Percentiles rank a stretch among this genome's conserved stretches.
Evolutionary conservation across 2,797 vertebrate species (phyloP).

Genomic region (Catostomus latipinnis): DNA sequence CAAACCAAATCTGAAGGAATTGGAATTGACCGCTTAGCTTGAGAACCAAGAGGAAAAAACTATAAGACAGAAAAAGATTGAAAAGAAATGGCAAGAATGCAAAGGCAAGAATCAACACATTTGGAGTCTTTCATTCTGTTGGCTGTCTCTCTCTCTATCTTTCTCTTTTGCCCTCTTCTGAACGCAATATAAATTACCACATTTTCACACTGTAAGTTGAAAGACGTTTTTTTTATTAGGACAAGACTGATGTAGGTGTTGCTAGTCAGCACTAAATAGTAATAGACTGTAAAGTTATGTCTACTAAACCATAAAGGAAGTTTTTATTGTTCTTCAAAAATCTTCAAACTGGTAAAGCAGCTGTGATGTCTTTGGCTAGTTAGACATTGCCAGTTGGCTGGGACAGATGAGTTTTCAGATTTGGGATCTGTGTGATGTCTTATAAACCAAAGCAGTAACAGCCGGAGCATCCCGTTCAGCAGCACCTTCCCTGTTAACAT

Average conservation of each 20-base stretch:
- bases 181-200: constrained; percentile 41
- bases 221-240: constrained; percentile 30
- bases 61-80: constrained; percentile 72
- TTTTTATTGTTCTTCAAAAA: constrained; percentile 6
- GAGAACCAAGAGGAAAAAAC: constrained; percentile 69
- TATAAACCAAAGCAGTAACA: neutral
- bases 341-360: neutral
- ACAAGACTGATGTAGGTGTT: too few species aligned
- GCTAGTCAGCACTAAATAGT: constrained; percentile 35
- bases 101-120: constrained; percentile 78
- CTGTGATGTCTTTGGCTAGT: constrained; percentile 9
- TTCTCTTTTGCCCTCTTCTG: constrained; percentile 27
- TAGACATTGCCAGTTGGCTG: constrained; percentile 12
- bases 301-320: constrained; percentile 2
- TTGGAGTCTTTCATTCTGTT: constrained; percentile 57
- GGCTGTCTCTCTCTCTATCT: neutral
- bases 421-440: constrained; percentile 11
- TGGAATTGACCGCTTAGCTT: constrained; percentile 79
- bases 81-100: constrained; percentile 83
- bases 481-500: neutral
- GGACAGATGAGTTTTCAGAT: constrained; percentile 21
- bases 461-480: neutral
- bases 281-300: constrained; percentile 32
- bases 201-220: constrained; percentile 26
- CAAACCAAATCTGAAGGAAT: constrained; percentile 78